Evolutionary conservation across 2,797 vertebrate genomes (phyloP), one percentile per base, ranked within the genome.

Genomic region (Thripadectes ignobilis): DNA sequence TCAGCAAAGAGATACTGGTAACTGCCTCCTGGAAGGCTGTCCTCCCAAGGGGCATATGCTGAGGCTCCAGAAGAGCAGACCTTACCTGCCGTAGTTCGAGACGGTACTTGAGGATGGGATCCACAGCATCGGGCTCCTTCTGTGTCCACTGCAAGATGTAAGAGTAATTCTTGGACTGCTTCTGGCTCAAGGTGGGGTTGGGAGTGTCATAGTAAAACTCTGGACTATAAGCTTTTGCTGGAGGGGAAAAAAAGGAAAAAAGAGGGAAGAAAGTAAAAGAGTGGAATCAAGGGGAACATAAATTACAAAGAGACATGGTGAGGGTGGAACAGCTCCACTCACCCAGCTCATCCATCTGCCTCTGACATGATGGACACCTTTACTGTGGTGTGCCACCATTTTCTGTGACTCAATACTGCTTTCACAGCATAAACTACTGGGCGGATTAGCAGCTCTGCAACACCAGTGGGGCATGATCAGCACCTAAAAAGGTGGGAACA

Each of bases 121-220:
- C 99, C 12, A 99, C 99, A 14, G 99, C 99, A 6, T 98, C 97
- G 0, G 99, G 99, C 32, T 99, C 99, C 96, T 95, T 99, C 98
- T 99, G 99, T 1, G 99, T 99, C 99, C 99, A 99, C 97, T 99
- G 99, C 93, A 99, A 97, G 96, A 98, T 92, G 96, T 99, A 99
- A 63, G 99, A 99, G 96, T 99, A 99, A 98, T 99, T 99, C 96
- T 98, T 98, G 97, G 98, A 99, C 92, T 98, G 98, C 97, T 98
- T 99, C 96, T 98, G 97, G 94, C 99, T 98, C 72, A 98, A 97
- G 79, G 99, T 99, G 74, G 99, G 99, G 95, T 99, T 99, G 36
- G 99, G 99, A 59, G 99, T 99, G 97, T 99, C 99, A 73, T 98
- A 99, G 98, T 99, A 99, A 98, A 99, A 99, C 95, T 99, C 99